phyloP scores from a whole-genome alignment of 2,113 vertebrate genomes.

The Phrynocephalus versicolor region DNA sequence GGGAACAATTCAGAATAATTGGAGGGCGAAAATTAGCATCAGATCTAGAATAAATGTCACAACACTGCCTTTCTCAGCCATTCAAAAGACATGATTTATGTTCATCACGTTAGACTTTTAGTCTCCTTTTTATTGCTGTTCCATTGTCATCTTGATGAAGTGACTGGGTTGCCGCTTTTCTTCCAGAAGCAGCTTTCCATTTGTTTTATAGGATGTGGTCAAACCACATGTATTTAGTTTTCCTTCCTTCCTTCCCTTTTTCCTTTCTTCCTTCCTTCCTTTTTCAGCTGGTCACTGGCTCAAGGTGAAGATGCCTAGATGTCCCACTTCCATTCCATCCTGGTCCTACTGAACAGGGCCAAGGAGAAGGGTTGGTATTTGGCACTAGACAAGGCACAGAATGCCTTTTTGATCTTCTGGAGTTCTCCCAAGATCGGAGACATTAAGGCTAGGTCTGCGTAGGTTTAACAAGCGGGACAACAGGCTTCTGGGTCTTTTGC shows the following conservation, averaged over 20 bases:
- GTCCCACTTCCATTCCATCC: background rate
- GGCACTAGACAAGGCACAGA: background rate
- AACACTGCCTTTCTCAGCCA: background rate
- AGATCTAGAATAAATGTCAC: background rate
- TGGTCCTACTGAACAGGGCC: background rate
- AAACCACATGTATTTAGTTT: background rate
- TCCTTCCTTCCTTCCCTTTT: too few species aligned
- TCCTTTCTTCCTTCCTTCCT: too few species aligned
- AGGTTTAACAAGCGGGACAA: constrained; percentile 45
- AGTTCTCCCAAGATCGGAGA: background rate
- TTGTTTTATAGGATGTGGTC: background rate
- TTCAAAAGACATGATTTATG: background rate
- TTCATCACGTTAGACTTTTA: background rate
- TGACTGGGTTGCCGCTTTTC: background rate
- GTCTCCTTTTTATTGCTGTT: background rate
- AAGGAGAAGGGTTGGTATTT: background rate
- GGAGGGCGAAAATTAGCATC: background rate
- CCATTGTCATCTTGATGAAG: background rate
- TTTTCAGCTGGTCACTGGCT: too few species aligned
- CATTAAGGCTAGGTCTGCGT: constrained; percentile 4
- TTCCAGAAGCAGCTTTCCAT: background rate
- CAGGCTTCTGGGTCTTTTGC: constrained; percentile 36
- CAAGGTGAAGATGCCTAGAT: background rate
- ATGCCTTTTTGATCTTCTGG: background rate
- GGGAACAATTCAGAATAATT: background rate